Evolutionary conservation across 2,113 vertebrate species (phyloP).

Genomic region (Muntiacus muntjak): DNA sequence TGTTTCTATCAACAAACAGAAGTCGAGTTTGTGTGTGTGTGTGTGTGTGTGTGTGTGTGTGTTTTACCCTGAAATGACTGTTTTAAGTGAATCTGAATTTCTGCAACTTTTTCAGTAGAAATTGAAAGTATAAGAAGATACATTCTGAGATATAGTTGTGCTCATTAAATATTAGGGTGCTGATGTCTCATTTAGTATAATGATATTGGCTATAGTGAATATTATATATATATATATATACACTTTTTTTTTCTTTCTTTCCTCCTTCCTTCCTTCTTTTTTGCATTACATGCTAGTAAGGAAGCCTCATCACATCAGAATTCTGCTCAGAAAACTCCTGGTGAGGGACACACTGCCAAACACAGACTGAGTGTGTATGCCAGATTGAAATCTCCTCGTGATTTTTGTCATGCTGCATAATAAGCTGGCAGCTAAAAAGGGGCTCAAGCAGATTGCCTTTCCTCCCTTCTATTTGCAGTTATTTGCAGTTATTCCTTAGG

Average conservation of each 20-base stretch:
- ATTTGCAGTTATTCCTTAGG: not conserved
- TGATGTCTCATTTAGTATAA: not conserved
- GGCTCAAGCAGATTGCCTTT: not conserved
- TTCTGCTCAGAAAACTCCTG: not conserved
- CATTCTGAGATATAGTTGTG: not conserved
- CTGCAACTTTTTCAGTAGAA: constrained; percentile 1
- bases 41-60: too few species aligned
- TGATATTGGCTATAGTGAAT: not conserved
- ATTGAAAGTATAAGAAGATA: not conserved
- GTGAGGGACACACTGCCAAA: not conserved
- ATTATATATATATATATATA: not conserved
- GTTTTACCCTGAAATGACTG: not conserved
- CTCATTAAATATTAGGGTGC: not conserved
- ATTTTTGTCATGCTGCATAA: not conserved
- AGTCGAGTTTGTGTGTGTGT: not conserved
- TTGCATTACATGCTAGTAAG: not conserved
- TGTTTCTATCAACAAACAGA: constrained; percentile 4
- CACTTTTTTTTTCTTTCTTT: not conserved
- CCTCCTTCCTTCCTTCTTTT: not conserved
- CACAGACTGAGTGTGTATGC: not conserved
- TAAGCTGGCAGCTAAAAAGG: not conserved
- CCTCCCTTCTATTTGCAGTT: not conserved
- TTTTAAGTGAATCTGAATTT: constrained; percentile 31
- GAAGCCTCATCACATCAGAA: not conserved
- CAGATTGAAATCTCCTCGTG: not conserved